Conservation (phyloP, 2,888 invertebrate species). For the Hecatera dysodea region DNA sequence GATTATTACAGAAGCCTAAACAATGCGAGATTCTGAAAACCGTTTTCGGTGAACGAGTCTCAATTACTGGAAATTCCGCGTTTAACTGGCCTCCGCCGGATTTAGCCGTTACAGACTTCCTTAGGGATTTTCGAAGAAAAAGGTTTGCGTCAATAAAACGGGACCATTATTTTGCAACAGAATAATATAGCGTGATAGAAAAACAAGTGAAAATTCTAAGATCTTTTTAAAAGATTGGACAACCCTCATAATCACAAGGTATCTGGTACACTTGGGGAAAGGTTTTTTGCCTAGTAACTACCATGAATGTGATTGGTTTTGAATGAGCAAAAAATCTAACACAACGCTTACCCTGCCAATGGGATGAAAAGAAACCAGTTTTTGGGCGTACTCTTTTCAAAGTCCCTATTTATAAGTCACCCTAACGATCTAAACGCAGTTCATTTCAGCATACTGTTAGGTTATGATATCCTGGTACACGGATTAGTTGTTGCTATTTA, state of each 20-base stretch:
- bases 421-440: constrained; percentile 36
- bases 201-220: constrained; percentile 26
- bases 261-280: not conserved
- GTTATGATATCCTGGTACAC: constrained; percentile 79
- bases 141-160: constrained; percentile 57
- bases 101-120: constrained; percentile 58
- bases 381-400: constrained; percentile 68
- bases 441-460: constrained; percentile 70
- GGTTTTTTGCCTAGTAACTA: not conserved
- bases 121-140: constrained; percentile 69
- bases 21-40: constrained; percentile 68
- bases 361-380: constrained; percentile 27
- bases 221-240: constrained; percentile 13
- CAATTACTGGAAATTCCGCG: constrained; percentile 74
- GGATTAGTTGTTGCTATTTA: constrained; percentile 69
- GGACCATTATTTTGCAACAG: constrained; percentile 53
- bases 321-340: not conserved
- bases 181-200: constrained; percentile 18
- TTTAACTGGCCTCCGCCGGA: constrained; percentile 69
- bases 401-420: constrained; percentile 57
- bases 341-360: constrained; percentile 11
- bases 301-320: constrained; percentile 6
- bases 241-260: not conserved
- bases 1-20: constrained; percentile 66
- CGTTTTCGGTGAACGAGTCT: constrained; percentile 72